These are phyloP conservation scores for Scaeva pyrastri DNA, from an alignment of 2,888 invertebrate species.

Conservation along the genomic window DNA sequence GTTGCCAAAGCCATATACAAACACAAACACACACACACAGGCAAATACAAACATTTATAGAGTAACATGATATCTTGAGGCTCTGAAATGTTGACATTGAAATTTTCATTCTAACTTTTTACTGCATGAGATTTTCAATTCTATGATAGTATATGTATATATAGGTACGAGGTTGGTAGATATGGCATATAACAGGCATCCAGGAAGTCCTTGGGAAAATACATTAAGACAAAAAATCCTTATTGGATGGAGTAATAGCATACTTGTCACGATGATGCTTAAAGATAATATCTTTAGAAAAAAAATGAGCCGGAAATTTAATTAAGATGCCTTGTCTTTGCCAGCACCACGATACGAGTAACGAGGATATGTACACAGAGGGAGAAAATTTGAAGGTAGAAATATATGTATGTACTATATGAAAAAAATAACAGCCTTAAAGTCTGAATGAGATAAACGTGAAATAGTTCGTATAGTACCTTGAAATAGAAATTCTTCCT, in stretches of 20 bases:
- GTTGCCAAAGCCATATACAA: not conserved
- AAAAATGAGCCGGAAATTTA: constrained; percentile 61
- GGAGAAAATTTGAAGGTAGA: no score
- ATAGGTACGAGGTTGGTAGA: no score
- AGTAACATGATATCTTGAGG: not conserved
- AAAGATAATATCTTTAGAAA: constrained; percentile 20
- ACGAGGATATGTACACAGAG: not conserved
- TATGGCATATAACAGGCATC: not conserved
- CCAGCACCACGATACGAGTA: constrained; percentile 1
- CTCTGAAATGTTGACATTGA: constrained; percentile 33
- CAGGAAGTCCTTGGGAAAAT: constrained; percentile 31
- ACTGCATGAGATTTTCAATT: constrained; percentile 7
- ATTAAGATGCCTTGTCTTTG: constrained; percentile 57
- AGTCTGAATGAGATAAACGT: constrained; percentile 54
- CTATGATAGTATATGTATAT: not conserved
- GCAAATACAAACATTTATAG: not conserved
- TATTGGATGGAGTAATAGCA: constrained; percentile 24
- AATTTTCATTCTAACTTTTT: constrained; percentile 22
- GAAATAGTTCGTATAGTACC: constrained; percentile 27
- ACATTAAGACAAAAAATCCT: constrained; percentile 29
- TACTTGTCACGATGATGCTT: constrained; percentile 43
- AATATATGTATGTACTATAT: constrained; percentile 30
- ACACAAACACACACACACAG: not conserved
- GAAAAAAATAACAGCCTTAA: constrained; percentile 34
- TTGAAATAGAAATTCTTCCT: constrained; percentile 19